These are phyloP conservation scores for Formicarius rufipectus DNA, from an alignment of 2,113 vertebrate genomes.

Conservation along the genomic window DNA sequence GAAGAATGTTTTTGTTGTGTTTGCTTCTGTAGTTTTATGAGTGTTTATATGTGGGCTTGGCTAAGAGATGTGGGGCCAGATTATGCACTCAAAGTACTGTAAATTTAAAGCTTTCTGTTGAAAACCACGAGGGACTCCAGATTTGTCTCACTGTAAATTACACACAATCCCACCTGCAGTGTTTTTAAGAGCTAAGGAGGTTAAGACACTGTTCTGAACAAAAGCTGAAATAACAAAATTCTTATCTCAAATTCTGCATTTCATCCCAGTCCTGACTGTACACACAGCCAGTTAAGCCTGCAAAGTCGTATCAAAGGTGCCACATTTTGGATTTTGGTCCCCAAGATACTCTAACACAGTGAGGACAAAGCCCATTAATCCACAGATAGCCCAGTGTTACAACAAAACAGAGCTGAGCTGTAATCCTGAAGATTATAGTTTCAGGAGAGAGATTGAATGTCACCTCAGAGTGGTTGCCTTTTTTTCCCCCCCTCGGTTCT, in stretches of 20 bases:
- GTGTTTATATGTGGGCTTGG: neutral
- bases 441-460: slow-evolving; percentile 34
- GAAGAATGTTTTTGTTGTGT: neutral
- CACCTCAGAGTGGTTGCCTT: neutral
- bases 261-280: neutral
- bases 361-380: neutral
- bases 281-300: neutral
- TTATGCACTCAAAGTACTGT: neutral
- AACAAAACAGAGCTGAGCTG: neutral
- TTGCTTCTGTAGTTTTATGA: slow-evolving; percentile 11
- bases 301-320: neutral
- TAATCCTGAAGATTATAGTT: slow-evolving; percentile 33
- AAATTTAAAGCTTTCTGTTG: neutral
- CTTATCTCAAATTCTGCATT: neutral
- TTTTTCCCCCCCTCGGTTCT: neutral
- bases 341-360: neutral
- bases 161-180: neutral
- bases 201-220: neutral
- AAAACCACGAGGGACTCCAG: neutral
- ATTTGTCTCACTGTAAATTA: neutral
- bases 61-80: neutral
- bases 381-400: neutral
- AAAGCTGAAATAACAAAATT: neutral
- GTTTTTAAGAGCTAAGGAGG: neutral
- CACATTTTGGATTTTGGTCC: neutral